Percentiles rank a stretch among this genome's conserved stretches.
phyloP scores from a whole-genome alignment of 2,113 vertebrate species.

The Hemibagrus wyckioides region DNA sequence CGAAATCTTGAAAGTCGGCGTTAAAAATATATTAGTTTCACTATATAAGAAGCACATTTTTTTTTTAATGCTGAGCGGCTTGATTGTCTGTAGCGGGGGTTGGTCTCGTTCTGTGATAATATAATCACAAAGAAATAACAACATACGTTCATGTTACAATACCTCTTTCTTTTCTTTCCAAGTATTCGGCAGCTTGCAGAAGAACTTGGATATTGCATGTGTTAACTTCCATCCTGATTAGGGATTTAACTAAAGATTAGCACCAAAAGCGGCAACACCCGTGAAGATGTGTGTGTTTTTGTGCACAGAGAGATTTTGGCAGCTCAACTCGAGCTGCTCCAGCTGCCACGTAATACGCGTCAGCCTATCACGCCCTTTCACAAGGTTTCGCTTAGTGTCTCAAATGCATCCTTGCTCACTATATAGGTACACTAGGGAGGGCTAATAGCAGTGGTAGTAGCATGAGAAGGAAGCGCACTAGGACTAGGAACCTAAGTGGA shows the following conservation, averaged over 20 bases:
- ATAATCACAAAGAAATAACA: constrained; percentile 18
- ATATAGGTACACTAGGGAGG: neutral
- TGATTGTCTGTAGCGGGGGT: neutral
- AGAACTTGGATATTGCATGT: constrained; percentile 88
- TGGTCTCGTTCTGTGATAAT: neutral
- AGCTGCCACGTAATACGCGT: constrained; percentile 51
- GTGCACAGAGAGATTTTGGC: constrained; percentile 32
- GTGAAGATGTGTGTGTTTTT: constrained; percentile 33
- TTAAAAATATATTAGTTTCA: neutral
- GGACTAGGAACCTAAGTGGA: too few relatives aligned
- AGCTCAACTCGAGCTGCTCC: neutral
- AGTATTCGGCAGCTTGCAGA: constrained; percentile 87
- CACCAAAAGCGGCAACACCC: constrained; percentile 25
- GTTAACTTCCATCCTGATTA: constrained; percentile 77
- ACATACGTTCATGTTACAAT: constrained; percentile 10
- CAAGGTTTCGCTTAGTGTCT: constrained; percentile 48
- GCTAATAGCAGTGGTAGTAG: neutral
- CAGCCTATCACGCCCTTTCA: constrained; percentile 41
- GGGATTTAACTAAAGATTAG: neutral
- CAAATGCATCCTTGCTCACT: neutral
- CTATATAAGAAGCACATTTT: neutral
- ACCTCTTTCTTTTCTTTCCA: constrained; percentile 88
- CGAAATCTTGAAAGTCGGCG: neutral
- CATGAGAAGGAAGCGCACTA: too few relatives aligned
- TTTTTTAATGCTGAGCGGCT: neutral